Conservation (phyloP, 2,888 invertebrate genomes). For the Megastigmus dorsalis region DNA sequence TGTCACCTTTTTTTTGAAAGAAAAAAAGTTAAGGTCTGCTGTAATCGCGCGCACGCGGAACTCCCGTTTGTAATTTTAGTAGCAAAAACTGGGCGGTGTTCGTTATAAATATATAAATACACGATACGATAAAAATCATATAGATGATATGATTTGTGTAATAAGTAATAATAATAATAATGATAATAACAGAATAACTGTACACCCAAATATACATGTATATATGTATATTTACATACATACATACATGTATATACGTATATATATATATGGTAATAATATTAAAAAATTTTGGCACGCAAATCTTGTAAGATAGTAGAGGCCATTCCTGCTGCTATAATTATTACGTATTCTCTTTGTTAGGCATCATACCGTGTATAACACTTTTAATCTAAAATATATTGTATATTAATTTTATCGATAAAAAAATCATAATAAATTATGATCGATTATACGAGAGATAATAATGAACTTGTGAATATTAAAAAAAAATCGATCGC, state of each 20-base stretch:
- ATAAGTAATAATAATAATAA: conserved; percentile 70
- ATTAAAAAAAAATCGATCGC: conserved; percentile 53
- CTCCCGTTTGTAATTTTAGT: conserved; percentile 74
- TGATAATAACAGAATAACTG: conserved; percentile 65
- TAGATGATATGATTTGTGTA: conserved; percentile 72
- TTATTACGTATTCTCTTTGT: conserved; percentile 70
- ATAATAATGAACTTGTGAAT: conserved; percentile 65
- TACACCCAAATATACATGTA: conserved; percentile 61
- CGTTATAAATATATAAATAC: conserved; percentile 74
- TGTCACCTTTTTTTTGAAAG: conserved; percentile 71
- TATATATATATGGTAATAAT: conserved; percentile 58
- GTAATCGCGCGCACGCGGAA: conserved; percentile 56
- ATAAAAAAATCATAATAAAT: conserved; percentile 70
- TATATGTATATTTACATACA: conserved; percentile 36
- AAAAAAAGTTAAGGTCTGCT: conserved; percentile 57
- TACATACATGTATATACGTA: conserved; percentile 50
- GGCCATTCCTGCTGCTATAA: conserved; percentile 73
- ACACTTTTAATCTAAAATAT: conserved; percentile 71
- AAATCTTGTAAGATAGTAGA: conserved; percentile 73
- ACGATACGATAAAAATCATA: conserved; percentile 71
- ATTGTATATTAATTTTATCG: conserved; percentile 74
- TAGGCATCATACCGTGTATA: conserved; percentile 71
- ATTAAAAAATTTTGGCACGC: conserved; percentile 68
- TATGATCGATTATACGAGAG: conserved; percentile 69
- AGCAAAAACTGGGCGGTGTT: conserved; percentile 72